Conservation (phyloP, 2,888 invertebrate genomes). For the Mimachlamys varia region DNA sequence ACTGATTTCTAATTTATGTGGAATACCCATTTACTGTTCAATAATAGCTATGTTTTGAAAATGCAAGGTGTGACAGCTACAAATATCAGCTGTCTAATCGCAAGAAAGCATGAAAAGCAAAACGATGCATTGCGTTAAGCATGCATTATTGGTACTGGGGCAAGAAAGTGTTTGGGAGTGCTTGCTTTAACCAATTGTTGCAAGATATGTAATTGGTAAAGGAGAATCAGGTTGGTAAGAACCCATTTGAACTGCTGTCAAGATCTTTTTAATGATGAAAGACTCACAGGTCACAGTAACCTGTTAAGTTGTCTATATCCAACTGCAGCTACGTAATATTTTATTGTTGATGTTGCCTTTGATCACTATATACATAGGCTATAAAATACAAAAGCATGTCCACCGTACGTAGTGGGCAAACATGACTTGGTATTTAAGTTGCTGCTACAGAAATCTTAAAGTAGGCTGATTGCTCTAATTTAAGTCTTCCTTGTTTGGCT, state of each 20-base stretch:
- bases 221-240: constrained; percentile 38
- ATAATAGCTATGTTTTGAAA: neutral
- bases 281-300: neutral
- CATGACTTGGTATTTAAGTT: too few species aligned
- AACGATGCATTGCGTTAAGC: constrained; percentile 32
- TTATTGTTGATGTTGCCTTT: constrained; percentile 17
- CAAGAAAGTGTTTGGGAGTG: neutral
- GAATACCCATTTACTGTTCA: neutral
- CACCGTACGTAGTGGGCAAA: too few species aligned
- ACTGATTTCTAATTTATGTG: neutral
- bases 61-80: neutral
- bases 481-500: too few species aligned
- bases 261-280: constrained; percentile 40
- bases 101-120: constrained; percentile 42
- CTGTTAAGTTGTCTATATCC: constrained; percentile 41
- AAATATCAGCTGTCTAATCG: neutral
- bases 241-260: constrained; percentile 2
- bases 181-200: neutral
- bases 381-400: too few species aligned
- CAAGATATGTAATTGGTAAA: constrained; percentile 43
- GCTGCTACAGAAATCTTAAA: too few species aligned
- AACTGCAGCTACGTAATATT: constrained; percentile 40
- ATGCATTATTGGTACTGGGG: neutral
- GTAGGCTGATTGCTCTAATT: too few species aligned
- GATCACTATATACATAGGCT: neutral